A percentile compares a stretch with the other conserved stretches of the same genome.
phyloP scores from a whole-genome alignment of 1,140 invertebrate genomes.

The Drosophila pallidifrons region DNA sequence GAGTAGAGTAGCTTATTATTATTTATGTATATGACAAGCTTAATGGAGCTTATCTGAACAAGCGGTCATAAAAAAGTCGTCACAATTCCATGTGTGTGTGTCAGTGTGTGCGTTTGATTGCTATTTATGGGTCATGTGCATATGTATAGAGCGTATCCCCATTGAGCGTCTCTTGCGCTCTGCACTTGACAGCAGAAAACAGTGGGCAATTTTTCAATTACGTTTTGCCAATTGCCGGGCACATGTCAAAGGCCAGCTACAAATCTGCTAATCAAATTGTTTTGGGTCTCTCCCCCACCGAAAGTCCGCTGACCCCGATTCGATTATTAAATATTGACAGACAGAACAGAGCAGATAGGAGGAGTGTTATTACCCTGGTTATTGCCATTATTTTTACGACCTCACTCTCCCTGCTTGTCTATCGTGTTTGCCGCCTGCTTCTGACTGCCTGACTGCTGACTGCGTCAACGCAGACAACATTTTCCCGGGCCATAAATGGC shows the following conservation, averaged over 20 bases:
- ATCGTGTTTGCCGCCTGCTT: neutral
- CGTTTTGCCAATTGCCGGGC: conserved; percentile 37
- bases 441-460: conserved; percentile 5
- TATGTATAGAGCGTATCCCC: conserved; percentile 6
- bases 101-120: conserved; percentile 12
- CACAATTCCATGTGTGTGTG: conserved; percentile 29
- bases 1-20: conserved; percentile 52
- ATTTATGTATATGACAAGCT: conserved; percentile 49
- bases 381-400: conserved; percentile 32
- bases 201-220: conserved; percentile 73
- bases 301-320: conserved; percentile 56
- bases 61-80: conserved; percentile 47
- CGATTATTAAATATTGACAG: conserved; percentile 60
- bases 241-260: conserved; percentile 59
- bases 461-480: conserved; percentile 9
- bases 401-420: conserved; percentile 12
- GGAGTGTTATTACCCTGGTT: conserved; percentile 23
- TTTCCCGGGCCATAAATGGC: conserved; percentile 60
- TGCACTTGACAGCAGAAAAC: conserved; percentile 50
- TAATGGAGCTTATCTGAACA: conserved; percentile 55
- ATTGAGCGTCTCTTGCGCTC: conserved; percentile 23
- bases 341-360: neutral
- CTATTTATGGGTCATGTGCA: conserved; percentile 46
- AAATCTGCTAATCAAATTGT: conserved; percentile 59
- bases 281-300: conserved; percentile 1